Percentiles rank a stretch among this genome's conserved stretches.
Conservation (phyloP, 2,113 vertebrate genomes). For the Labrus mixtus region DNA sequence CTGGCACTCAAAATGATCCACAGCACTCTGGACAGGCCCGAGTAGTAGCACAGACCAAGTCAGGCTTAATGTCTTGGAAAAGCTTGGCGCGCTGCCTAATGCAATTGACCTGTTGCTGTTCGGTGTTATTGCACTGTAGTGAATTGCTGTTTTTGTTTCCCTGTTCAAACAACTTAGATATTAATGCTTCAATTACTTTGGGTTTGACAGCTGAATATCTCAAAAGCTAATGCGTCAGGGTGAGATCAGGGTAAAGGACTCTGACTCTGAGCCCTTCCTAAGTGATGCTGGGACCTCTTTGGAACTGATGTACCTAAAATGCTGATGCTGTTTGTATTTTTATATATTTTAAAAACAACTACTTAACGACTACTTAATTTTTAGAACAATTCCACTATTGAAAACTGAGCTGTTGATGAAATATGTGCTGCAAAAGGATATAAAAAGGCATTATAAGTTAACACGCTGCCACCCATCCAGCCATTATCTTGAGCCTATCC, state of each 20-base stretch:
- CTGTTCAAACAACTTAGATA: conserved; percentile 14
- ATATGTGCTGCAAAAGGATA: too few relatives aligned
- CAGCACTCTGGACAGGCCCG: conserved; percentile 41
- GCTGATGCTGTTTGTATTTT: background rate
- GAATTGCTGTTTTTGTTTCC: conserved; percentile 15
- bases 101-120: conserved; percentile 64
- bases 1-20: conserved; percentile 46
- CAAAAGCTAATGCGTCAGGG: background rate
- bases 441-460: too few relatives aligned
- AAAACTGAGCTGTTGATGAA: too few relatives aligned
- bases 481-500: too few relatives aligned
- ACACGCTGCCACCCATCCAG: too few relatives aligned
- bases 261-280: background rate
- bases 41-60: conserved; percentile 38
- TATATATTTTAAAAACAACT: background rate
- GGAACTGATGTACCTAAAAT: background rate
- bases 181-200: conserved; percentile 30
- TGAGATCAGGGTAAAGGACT: background rate
- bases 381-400: too few relatives aligned
- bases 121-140: conserved; percentile 7
- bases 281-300: conserved; percentile 12
- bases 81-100: conserved; percentile 51
- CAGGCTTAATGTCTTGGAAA: conserved; percentile 55
- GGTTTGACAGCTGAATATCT: background rate
- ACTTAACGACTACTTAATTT: too few relatives aligned